These are phyloP conservation scores for Indicator maculatus DNA, from an alignment of 2,113 vertebrate species.

Conservation along the genomic window DNA sequence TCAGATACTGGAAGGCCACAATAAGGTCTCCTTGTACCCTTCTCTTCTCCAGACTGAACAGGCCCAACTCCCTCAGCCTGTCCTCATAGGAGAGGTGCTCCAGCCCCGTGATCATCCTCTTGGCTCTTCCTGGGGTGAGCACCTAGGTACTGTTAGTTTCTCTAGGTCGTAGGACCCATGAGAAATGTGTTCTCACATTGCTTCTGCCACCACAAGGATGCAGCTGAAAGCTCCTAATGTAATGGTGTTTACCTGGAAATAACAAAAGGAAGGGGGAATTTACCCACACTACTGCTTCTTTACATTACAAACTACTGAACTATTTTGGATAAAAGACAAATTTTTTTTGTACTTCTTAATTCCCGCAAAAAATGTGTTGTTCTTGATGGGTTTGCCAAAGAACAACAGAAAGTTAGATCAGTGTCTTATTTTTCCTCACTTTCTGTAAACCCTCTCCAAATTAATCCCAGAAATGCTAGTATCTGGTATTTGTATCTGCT, in stretches of 20 bases:
- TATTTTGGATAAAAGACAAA: not conserved
- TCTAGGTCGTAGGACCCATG: not conserved
- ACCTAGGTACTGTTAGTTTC: not conserved
- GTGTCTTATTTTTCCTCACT: not conserved
- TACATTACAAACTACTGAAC: not conserved
- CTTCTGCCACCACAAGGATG: not conserved
- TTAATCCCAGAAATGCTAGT: slow-evolving; percentile 7
- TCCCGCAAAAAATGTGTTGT: not conserved
- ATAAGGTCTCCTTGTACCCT: too few relatives aligned
- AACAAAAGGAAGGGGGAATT: not conserved
- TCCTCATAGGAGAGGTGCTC: too few relatives aligned
- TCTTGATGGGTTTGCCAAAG: not conserved
- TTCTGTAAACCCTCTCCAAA: not conserved
- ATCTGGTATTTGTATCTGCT: not conserved
- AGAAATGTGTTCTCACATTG: not conserved
- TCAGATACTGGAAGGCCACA: too few relatives aligned
- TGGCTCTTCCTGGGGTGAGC: not conserved
- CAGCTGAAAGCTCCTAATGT: slow-evolving; percentile 4
- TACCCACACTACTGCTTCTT: not conserved
- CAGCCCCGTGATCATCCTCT: too few relatives aligned
- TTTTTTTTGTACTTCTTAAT: not conserved
- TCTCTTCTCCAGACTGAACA: too few relatives aligned
- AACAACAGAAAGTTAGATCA: not conserved
- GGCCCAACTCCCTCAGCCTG: too few relatives aligned
- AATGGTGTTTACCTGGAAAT: slow-evolving; percentile 2